Base-by-base conservation (phyloP, 2,797 vertebrate species). In the Chromis chromis region DNA sequence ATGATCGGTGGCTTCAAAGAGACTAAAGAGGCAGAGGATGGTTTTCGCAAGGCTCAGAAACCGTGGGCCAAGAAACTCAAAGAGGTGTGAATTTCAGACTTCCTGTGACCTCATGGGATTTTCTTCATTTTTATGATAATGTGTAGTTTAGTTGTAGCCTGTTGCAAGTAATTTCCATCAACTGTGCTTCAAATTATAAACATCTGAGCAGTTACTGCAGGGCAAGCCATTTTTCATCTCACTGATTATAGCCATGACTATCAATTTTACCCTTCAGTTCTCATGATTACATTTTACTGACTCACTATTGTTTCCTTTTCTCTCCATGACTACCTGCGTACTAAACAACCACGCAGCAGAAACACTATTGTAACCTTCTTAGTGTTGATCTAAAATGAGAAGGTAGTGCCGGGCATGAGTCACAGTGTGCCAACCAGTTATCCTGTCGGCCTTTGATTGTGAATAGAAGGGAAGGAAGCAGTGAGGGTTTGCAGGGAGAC, bases 31-130 rank as follows among this genome's bases (percentile, higher is more conserved):
- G 96, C 98, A 0, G 98, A 99, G 1, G 98, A 99, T 10, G 95
- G 97, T 72, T 99, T 98, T 90, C 96, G 98, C 84, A 99, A 98
- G 92, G 98, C 98, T 10, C 98, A 99, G 92, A 99, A 99, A 91
- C 98, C 98, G 65, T 99, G 98, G 98, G 96, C 97, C 65, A 99
- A 99, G 94, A 99, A 98, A 84, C 95, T 99, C 64, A 99, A 99
- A 94, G 98, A 99, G 97, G 98, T 98, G 84, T 46, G 87, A 68
- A 2, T 53, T 14, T 33, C 21, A 31, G 31, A 25, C 44, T n/a
- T 22, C 14, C 59, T 14, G n/a, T 24, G 12, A 59, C 27, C 24
- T 40, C 27, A 25, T 31, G 39, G 8, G 25, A 25, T 17, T 39
- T 33, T 70, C 19, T 46, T 28, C 7, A 5, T 22, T 7, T 11